Evolutionary conservation across 1,140 invertebrate genomes (phyloP).

Genomic region (Hylyphantes graminicola): DNA sequence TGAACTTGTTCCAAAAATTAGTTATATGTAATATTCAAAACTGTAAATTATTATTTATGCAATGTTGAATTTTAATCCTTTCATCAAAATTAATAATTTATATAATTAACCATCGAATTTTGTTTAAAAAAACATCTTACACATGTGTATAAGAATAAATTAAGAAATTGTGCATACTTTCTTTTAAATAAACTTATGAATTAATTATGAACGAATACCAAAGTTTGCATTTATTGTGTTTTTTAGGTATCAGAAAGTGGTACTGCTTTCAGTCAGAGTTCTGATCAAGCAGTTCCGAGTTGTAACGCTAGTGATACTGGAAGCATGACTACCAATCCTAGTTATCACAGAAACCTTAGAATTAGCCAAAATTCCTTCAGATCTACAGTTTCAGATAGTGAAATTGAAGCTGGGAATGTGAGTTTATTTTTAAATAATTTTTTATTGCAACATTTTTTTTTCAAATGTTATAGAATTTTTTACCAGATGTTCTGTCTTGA

Average conservation of each 20-base stretch:
- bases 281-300: slow-evolving; percentile 65
- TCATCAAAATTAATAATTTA: no score
- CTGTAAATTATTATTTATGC: no score
- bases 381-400: slow-evolving; percentile 92
- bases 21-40: no score
- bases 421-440: slow-evolving; percentile 69
- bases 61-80: no score
- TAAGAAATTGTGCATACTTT: no score
- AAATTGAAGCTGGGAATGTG: slow-evolving; percentile 86
- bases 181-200: no score
- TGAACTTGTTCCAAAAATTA: no score
- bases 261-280: slow-evolving; percentile 62
- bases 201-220: no score
- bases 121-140: no score
- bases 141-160: no score
- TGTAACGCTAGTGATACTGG: slow-evolving; percentile 77
- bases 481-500: background rate
- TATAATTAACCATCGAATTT: no score
- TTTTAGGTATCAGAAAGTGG: slow-evolving; percentile 61
- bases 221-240: slow-evolving; percentile 16
- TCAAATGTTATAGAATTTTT: background rate
- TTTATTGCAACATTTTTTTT: background rate
- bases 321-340: slow-evolving; percentile 84
- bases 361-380: slow-evolving; percentile 76
- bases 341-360: slow-evolving; percentile 70